Conservation (phyloP, 2,888 invertebrate species). For the Sphaerophoria rueppellii region DNA sequence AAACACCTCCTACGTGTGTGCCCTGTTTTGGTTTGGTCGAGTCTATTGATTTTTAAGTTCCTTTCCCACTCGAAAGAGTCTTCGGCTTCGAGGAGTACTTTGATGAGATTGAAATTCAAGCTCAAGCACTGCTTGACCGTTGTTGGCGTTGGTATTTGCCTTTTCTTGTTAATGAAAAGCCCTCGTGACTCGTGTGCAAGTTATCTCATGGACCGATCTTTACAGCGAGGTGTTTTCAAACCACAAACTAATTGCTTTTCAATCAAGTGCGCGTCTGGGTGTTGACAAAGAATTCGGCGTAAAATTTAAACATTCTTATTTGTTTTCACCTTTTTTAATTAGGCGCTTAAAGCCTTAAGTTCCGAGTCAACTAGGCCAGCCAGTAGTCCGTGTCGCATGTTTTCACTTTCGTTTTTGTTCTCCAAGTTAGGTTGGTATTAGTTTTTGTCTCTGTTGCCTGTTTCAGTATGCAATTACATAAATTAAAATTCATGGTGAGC, state of each 20-base stretch:
- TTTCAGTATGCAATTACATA: background rate
- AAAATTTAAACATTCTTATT: slow-evolving; percentile 33
- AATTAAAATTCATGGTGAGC: slow-evolving; percentile 59
- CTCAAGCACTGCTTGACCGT: slow-evolving; percentile 1
- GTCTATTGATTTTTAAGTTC: slow-evolving; percentile 64
- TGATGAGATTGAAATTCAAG: background rate
- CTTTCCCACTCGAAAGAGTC: background rate
- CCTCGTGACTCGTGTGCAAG: background rate
- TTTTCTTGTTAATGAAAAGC: slow-evolving; percentile 17
- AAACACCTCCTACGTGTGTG: slow-evolving; percentile 54
- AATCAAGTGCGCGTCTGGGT: background rate
- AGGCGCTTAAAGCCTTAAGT: slow-evolving; percentile 12
- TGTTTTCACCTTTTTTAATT: slow-evolving; percentile 45
- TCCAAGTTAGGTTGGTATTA: slow-evolving; percentile 19
- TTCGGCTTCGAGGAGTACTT: background rate
- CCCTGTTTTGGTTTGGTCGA: slow-evolving; percentile 36
- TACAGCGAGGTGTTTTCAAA: background rate
- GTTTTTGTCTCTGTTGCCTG: background rate
- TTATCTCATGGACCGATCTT: slow-evolving; percentile 17
- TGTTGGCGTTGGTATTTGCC: background rate
- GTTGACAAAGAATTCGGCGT: background rate
- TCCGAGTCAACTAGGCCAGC: slow-evolving; percentile 9
- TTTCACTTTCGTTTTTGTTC: slow-evolving; percentile 65
- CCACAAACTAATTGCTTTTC: background rate
- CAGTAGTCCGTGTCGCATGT: slow-evolving; percentile 26